Evolutionary conservation across 2,888 invertebrate species (phyloP).

Genomic region (Drosophila borealis): DNA sequence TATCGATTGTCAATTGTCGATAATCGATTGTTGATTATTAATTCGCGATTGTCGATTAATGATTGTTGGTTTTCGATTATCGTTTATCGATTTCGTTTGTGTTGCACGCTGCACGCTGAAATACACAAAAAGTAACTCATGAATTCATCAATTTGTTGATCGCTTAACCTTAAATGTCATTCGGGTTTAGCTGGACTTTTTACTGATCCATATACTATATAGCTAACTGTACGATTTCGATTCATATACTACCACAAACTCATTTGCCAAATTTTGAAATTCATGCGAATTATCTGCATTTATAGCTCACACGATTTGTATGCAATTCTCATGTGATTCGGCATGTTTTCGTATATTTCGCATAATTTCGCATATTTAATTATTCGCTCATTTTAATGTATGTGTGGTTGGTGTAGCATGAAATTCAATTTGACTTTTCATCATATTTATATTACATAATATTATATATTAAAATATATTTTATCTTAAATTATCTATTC

Average conservation of each 20-base stretch:
- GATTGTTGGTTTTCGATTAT: neutral
- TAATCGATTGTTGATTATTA: no score
- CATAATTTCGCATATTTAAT: neutral
- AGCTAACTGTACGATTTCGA: neutral
- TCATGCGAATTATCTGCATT: neutral
- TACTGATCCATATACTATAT: neutral
- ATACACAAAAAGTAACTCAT: neutral
- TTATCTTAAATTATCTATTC: no score
- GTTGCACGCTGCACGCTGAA: slow-evolving; percentile 1
- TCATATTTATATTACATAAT: neutral
- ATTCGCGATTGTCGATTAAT: no score
- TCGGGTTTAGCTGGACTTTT: no score
- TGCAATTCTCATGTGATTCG: neutral
- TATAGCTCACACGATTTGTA: neutral
- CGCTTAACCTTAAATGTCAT: no score
- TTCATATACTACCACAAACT: neutral
- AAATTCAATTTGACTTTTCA: neutral
- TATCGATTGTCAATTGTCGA: no score
- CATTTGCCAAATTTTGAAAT: neutral
- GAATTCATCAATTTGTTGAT: neutral
- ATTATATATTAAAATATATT: neutral
- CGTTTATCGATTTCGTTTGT: neutral
- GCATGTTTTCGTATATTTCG: neutral
- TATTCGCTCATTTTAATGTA: neutral
- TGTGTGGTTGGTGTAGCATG: neutral